Evolutionary conservation across 2,797 vertebrate genomes (phyloP).

Genomic region (Naso thynnoides): DNA sequence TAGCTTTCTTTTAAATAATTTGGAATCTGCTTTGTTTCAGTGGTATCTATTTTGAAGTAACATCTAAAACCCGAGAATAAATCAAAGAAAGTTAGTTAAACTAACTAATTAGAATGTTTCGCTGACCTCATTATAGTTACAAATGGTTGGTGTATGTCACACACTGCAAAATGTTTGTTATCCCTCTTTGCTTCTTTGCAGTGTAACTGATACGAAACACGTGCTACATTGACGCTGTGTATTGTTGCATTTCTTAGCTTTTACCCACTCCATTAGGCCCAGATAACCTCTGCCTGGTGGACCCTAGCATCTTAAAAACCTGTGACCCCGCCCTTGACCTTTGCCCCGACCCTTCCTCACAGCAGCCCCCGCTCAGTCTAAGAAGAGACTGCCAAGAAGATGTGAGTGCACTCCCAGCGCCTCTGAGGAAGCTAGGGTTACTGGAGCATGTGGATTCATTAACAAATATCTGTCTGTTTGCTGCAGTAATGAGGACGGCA

Average conservation of each 20-base stretch:
- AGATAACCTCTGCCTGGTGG: constrained; percentile 82
- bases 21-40: constrained; percentile 31
- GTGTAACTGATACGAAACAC: constrained; percentile 34
- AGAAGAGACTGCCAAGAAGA: constrained; percentile 62
- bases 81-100: not conserved
- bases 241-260: constrained; percentile 64
- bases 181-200: constrained; percentile 1
- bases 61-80: not conserved
- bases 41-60: constrained; percentile 20
- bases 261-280: constrained; percentile 85
- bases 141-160: not conserved
- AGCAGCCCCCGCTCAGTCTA: constrained; percentile 47
- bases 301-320: constrained; percentile 77
- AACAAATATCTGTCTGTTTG: constrained; percentile 89
- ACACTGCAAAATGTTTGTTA: not conserved
- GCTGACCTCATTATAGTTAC: not conserved
- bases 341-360: constrained; percentile 60
- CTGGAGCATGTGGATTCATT: constrained; percentile 84
- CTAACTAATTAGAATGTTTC: not conserved
- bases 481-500: constrained; percentile 80
- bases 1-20: constrained; percentile 18
- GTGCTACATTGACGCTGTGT: constrained; percentile 34
- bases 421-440: constrained; percentile 74
- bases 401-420: constrained; percentile 57
- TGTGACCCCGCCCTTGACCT: constrained; percentile 86